Base-by-base conservation (phyloP, 1,140 invertebrate species). In the Rhopalosiphum padi region DNA sequence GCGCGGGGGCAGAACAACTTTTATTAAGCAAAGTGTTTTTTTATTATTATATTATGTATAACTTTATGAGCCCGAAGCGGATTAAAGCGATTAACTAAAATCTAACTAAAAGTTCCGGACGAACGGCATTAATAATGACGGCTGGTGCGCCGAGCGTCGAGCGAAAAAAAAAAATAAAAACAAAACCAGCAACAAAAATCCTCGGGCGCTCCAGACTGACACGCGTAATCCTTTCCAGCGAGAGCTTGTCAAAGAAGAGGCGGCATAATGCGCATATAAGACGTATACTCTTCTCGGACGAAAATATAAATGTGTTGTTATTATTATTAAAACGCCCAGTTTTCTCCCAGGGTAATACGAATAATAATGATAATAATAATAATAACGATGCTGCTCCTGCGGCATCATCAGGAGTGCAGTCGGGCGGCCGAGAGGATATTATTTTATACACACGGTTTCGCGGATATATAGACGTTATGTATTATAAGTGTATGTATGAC, bases 241-340 rank as follows among this genome's bases (percentile, higher is more conserved):
- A 86, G 85, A 86, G 85, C 43, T 43, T 48, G 85, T 86, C 85
- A 86, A 86, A 86, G 85, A 46, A 86, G 25, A 43, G 85, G 37
- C 83, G 23, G 83, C 21, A 41, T 43, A 25, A 41, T 9, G 22
- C 83, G 37, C 41, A 15, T 18, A 85, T 25, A 46, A 86, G 41
- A 86, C 41, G 25, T 30, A 53, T 82, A 82, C 30, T 86, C 43
- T 46, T 86, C 43, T n/a, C 85, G 41, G 25, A 48, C 37, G 85
- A n/a, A 86, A 48, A 46, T 83, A 86, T 43, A 46, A 86, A 86
- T 41, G 30, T n/a, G 85, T 46, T n/a, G 41, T 85, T 41, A 8
- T 85, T 46, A 46, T 43, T 86, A 86, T 86, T n/a, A 77, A 77
- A 77, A 77, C 60, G 60, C n/a, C n/a, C 60, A n/a, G 60, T 68